Base-by-base conservation (phyloP, 2,113 vertebrate genomes). In the Microcebus jonahi region DNA sequence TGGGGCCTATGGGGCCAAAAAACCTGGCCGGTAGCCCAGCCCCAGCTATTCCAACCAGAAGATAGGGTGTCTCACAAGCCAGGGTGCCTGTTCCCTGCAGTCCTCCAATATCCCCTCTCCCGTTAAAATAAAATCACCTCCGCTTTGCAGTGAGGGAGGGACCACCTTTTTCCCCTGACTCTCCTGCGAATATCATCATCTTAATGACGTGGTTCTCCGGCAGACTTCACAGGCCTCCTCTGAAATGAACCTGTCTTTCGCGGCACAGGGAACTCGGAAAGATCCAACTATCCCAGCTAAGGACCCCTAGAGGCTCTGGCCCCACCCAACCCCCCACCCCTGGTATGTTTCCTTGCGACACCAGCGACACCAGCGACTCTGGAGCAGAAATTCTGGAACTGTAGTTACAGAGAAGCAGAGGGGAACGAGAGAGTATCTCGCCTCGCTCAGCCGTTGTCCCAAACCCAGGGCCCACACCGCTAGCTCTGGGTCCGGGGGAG, bases 1-100 rank as follows among this genome's bases (percentile, higher is more conserved):
- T 39, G 29, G 42, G 31, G 76, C 29, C 67, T 21, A 29, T 39
- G 29, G 42, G 31, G 91, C 88, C 73, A 92, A 91, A 86, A 97
- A 90, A 75, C 63, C 59, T 97, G 93, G 90, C 86, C 77, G 81
- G 36, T 53, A 90, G 88, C 48, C 95, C 88, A 95, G 27, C 31
- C 17, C 27, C 39, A 53, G 67, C 27, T 73, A 87, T 39, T 75
- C n/a, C 1, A 5, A 70, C 48, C 31, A 53, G 48, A 45, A 81
- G 29, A 91, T 9, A 96, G n/a, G 57, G n/a, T 0, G 0, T 80
- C 70, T 93, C 63, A 80, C 9, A 39, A 59, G 61, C 67, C 6
- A 70, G 53, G 21, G 53, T 70, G 29, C 68, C 21, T 63, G 39
- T 61, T 80, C 92, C 55, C 79, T 34, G 53, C 23, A 18, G 8